Evolutionary conservation across 2,888 invertebrate species (phyloP), one percentile per base, ranked within the genome.

Genomic region (Agriopis leucophaearia): DNA sequence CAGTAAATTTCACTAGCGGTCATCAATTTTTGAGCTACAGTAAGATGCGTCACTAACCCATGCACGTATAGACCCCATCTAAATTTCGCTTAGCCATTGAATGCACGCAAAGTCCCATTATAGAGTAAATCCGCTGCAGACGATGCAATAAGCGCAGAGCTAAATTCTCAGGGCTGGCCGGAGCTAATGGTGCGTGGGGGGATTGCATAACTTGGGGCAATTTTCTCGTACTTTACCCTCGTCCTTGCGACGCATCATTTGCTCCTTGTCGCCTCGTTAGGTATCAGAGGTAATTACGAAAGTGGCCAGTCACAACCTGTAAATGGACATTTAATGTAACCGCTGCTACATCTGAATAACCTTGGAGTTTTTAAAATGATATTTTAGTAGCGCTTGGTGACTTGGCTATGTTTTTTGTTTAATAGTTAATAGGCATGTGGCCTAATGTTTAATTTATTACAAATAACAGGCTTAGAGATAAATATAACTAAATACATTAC

Each of bases 181-280:
- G 56, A 80, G 86, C 88, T 90, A 91, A 91, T 91, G 90, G 86
- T 87, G 88, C 88, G 88, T 87, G 81, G 78, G 75, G 75, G 82
- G 88, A 91, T 90, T 90, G 90, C 88, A 90, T 91, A 91, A 90
- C 87, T 90, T 89, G 87, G 79, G 84, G 86, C 89, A 89, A 91
- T 91, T 91, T 90, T 88, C 88, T 84, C 81, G 83, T 83, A 86
- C 82, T 88, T 86, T 84, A 79, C 81, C 79, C 83, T 78, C 75
- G 77, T 79, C 78, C 78, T 74, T 77, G 87, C 80, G 82, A 88
- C 88, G 88, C 88, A 83, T 89, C 88, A 89, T 88, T 90, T 88
- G 82, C 82, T 64, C 78, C 76, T 78, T 79, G 81, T 75, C 84
- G 85, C 86, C 77, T 84, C 86, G 81, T 83, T 83, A 82, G 82